Evolutionary conservation across 1,140 invertebrate species (phyloP).

Genomic region (Drosophila ambigua): DNA sequence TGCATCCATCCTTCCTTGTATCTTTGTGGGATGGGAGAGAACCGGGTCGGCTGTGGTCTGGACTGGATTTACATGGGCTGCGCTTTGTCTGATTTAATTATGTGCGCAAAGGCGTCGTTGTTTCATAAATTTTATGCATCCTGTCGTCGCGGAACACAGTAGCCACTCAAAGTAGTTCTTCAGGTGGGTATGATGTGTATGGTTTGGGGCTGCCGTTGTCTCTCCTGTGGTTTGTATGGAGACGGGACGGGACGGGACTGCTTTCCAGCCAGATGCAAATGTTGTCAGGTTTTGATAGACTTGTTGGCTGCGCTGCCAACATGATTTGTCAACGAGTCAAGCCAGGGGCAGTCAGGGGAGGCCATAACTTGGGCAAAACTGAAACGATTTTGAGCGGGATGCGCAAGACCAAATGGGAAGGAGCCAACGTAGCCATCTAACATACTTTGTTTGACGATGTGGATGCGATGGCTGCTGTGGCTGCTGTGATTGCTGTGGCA

Average conservation of each 20-base stretch:
- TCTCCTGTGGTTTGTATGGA: not conserved
- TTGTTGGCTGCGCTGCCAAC: constrained; percentile 74
- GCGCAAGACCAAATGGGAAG: too few species aligned
- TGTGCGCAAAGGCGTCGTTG: constrained; percentile 79
- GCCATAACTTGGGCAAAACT: not conserved
- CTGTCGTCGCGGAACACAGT: constrained; percentile 61
- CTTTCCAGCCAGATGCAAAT: constrained; percentile 56
- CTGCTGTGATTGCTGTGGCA: too few species aligned
- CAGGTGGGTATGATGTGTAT: not conserved
- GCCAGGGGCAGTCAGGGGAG: not conserved
- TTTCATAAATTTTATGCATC: constrained; percentile 81
- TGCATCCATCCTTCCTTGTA: constrained; percentile 9
- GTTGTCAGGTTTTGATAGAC: constrained; percentile 73
- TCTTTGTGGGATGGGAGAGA: constrained; percentile 17
- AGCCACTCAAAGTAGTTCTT: constrained; percentile 19
- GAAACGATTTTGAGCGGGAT: not conserved
- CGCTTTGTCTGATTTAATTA: constrained; percentile 81
- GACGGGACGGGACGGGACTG: not conserved
- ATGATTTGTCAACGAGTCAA: constrained; percentile 61
- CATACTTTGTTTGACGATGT: not conserved
- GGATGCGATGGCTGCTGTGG: too few species aligned
- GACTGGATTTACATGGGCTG: constrained; percentile 71
- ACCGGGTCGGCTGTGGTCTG: constrained; percentile 13
- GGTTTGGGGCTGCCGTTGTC: not conserved
- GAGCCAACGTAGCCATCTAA: too few species aligned